Conservation (phyloP, 2,888 invertebrate species). For the Spilosoma lubricipeda region DNA sequence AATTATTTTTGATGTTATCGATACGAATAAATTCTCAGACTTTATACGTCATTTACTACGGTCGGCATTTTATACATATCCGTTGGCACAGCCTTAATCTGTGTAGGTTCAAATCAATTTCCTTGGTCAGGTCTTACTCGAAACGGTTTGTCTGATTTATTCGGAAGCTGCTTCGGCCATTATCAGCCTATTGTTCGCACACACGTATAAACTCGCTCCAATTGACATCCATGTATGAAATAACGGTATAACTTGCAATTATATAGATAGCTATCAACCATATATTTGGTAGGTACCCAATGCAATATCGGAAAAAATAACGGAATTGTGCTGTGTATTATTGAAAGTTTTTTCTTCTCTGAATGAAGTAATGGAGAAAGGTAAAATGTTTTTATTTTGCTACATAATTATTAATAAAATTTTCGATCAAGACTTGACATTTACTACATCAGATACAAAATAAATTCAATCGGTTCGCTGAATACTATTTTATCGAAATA, state of each 20-base stretch:
- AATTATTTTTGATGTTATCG: background rate
- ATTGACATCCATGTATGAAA: conserved; percentile 62
- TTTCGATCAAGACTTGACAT: background rate
- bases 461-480: background rate
- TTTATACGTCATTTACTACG: background rate
- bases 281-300: conserved; percentile 29
- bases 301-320: conserved; percentile 20
- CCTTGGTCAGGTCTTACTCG: background rate
- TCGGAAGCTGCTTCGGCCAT: background rate
- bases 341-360: background rate
- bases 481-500: background rate
- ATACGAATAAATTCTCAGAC: background rate
- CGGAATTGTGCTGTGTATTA: conserved; percentile 12
- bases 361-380: background rate
- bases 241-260: conserved; percentile 33
- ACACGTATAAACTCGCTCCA: conserved; percentile 55
- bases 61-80: background rate
- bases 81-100: background rate
- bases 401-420: background rate
- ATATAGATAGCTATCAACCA: conserved; percentile 28
- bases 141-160: background rate
- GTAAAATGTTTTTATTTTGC: background rate
- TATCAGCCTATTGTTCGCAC: conserved; percentile 55
- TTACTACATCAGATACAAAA: background rate
- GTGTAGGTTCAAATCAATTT: background rate